These are phyloP conservation scores for Apaloderma vittatum DNA, from an alignment of 2,113 vertebrate genomes.

Conservation along the genomic window DNA sequence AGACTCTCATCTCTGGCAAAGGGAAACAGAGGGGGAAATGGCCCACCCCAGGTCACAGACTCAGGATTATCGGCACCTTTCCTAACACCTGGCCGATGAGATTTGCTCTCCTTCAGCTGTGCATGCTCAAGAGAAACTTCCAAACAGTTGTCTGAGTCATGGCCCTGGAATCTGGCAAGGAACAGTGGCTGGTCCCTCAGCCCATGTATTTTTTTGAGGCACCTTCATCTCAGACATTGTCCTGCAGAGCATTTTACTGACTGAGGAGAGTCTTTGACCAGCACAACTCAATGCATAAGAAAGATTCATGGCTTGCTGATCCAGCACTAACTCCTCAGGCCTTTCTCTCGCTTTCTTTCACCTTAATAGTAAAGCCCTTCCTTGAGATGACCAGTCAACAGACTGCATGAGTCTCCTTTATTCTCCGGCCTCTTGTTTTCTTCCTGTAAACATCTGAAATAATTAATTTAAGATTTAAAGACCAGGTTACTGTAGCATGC, in stretches of 20 bases:
- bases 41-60: neutral
- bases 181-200: neutral
- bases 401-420: neutral
- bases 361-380: neutral
- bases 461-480: slow-evolving; percentile 76
- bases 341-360: neutral
- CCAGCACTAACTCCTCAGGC: neutral
- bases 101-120: neutral
- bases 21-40: neutral
- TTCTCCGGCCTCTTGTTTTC: slow-evolving; percentile 28
- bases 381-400: neutral
- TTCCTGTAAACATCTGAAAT: slow-evolving; percentile 73
- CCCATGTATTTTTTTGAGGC: neutral
- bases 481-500: slow-evolving; percentile 66
- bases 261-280: neutral
- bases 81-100: neutral
- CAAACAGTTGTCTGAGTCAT: neutral
- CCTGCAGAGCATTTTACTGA: neutral
- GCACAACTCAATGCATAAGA: neutral
- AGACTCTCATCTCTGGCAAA: neutral
- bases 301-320: neutral
- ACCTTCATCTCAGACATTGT: neutral
- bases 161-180: neutral
- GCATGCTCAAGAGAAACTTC: fast-evolving
- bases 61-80: neutral